Evolutionary conservation across 2,113 vertebrate species (phyloP).

Genomic region (Sander lucioperca): DNA sequence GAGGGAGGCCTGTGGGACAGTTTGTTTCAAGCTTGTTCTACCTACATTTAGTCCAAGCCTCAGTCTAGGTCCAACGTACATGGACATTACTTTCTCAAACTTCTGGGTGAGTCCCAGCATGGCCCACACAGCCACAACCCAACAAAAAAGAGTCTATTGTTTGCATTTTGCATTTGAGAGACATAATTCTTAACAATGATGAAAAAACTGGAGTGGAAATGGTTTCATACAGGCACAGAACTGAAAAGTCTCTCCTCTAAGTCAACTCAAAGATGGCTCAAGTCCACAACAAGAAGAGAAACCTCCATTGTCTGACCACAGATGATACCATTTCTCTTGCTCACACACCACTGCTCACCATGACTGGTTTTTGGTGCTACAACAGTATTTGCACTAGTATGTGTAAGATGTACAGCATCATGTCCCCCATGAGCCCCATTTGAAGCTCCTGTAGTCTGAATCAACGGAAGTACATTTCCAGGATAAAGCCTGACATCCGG

Average conservation of each 20-base stretch:
- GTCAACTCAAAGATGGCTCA: slow-evolving; percentile 31
- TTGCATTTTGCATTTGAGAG: slow-evolving; percentile 8
- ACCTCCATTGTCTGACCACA: slow-evolving; percentile 35
- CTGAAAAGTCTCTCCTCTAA: slow-evolving; percentile 39
- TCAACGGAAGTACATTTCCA: too few species aligned
- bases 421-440: background rate
- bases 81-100: slow-evolving; percentile 40
- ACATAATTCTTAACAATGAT: slow-evolving; percentile 1
- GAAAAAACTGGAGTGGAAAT: slow-evolving; percentile 4
- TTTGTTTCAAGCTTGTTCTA: slow-evolving; percentile 45
- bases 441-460: background rate
- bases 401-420: background rate
- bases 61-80: slow-evolving; percentile 33
- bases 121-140: slow-evolving; percentile 40
- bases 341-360: background rate
- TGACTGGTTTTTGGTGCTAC: slow-evolving; percentile 16
- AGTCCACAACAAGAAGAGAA: slow-evolving; percentile 45
- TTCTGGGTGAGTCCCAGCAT: slow-evolving; percentile 28
- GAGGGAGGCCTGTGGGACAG: slow-evolving; percentile 45
- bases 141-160: slow-evolving; percentile 56
- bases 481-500: too few species aligned
- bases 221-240: slow-evolving; percentile 20
- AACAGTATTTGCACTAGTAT: background rate
- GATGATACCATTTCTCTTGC: slow-evolving; percentile 19
- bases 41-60: slow-evolving; percentile 38